Conservation (phyloP, 30 jellyfish, hydroid and myxozoan species). For the Haliclystus octoradiatus region DNA sequence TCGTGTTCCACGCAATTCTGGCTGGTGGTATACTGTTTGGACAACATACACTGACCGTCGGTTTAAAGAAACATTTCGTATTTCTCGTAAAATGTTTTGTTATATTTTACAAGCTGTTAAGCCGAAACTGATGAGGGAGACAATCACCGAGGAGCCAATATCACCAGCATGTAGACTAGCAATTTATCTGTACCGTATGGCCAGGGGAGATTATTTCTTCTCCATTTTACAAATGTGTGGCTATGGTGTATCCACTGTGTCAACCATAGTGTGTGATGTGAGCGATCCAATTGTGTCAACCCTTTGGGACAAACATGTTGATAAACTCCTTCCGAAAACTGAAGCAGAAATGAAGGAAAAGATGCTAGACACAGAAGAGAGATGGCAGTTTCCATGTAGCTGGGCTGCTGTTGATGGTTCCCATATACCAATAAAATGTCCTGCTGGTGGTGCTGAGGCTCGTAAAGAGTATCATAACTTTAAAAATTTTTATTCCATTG, state of each 20-base stretch:
- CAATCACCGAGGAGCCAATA: slow-evolving; percentile 28
- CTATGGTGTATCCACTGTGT: slow-evolving; percentile 20
- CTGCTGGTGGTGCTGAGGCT: slow-evolving; percentile 29
- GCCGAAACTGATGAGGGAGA: slow-evolving; percentile 9
- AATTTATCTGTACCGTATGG: slow-evolving; percentile 29
- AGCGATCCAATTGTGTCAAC: slow-evolving; percentile 8
- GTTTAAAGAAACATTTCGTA: neutral
- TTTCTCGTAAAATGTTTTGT: neutral
- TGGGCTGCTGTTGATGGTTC: slow-evolving; percentile 52
- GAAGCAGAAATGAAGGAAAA: slow-evolving; percentile 6
- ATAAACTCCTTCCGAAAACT: slow-evolving; percentile 15
- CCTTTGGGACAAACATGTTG: slow-evolving; percentile 18
- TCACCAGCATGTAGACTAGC: slow-evolving; percentile 22
- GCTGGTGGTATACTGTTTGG: neutral
- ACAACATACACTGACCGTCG: neutral
- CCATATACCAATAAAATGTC: slow-evolving; percentile 46
- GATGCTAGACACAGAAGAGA: slow-evolving; percentile 18
- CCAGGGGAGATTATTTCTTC: slow-evolving; percentile 18
- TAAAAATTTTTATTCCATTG: slow-evolving; percentile 13
- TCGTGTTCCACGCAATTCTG: neutral
- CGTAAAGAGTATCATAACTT: slow-evolving; percentile 37
- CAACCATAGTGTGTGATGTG: slow-evolving; percentile 18
- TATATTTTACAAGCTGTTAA: too few species aligned
- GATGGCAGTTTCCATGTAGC: slow-evolving; percentile 42
- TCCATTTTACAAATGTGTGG: slow-evolving; percentile 34